Base-by-base conservation (phyloP, 2,797 vertebrate species). In the Micropoecilia bifurca region DNA sequence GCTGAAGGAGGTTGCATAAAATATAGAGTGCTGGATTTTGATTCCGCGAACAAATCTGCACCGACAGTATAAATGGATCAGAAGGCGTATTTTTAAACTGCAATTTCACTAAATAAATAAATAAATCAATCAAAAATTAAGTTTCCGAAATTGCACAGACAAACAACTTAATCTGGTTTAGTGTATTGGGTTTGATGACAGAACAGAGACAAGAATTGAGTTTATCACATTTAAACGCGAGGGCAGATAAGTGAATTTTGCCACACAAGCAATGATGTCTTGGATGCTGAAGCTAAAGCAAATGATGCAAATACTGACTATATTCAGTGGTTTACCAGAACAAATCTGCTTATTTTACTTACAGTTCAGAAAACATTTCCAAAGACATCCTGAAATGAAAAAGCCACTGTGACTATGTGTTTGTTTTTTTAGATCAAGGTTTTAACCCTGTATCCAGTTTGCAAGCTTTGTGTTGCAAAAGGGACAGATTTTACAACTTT, bases 401-500 rank as follows among this genome's bases (percentile, higher is more conserved):
- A 48, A 82, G 78, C 76, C 76, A 85, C 73, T 75, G 68, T 80
- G 66, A 33, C 30, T 71, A 76, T 77, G 57, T 59, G 76, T 81
- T 22, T 3, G 3, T 53, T 18, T 48, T 48, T 81, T 80, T 90
- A 66, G 77, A 85, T 79, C 80, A 84, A 83, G 71, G 82, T 86
- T 88, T 61, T 80, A 83, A 87, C 82, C 79, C 77, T 84, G 84
- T 89, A 90, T 86, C 83, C 82, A 86, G 79, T 86, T 91, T 87
- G 88, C 90, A 86, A 28, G 20, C 46, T 80, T 79, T 57, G 80
- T 83, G 84, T 83, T 80, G 80, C 88, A 85, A 81, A 77, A 91
- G 87, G 84, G 83, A 86, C 83, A 81, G 71, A 72, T 74, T 86
- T 80, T 81, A 80, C 30, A 75, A 83, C 87, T 88, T 80, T 87